Base-by-base conservation (phyloP, 2,888 invertebrate genomes). In the Drosophila testacea region DNA sequence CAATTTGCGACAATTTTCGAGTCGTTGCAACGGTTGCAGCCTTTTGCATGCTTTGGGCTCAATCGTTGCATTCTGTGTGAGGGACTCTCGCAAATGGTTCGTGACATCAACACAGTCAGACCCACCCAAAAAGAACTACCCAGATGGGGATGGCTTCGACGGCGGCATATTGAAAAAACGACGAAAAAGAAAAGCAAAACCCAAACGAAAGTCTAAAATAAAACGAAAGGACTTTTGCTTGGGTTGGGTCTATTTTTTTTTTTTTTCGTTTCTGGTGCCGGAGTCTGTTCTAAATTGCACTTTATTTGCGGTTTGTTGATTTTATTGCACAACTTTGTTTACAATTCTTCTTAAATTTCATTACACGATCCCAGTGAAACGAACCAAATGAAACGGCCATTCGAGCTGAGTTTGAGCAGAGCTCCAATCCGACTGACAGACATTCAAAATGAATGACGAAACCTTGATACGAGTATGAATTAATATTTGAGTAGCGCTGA, bases 381-480 rank as follows among this genome's bases (percentile, higher is more conserved):
- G 65, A 73, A 66, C 62, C 77, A 63, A 73, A 41, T 74, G 59
- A 51, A 73, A 50, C 61, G 41, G 34, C 52, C 36, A 52, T 44
- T 59, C 65, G 46, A 75, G 67, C 47, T 13, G 27, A 11, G n/a
- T 27, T 52, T n/a, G 7, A 46, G 61, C 41, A 9, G 42, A 13
- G 39, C 13, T 38, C 9, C n/a, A 50, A 44, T 28, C 36, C 52
- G 51, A 11, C 9, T 13, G 64, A 46, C 42, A 51, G 50, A 77
- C 71, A 75, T 83, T 73, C 70, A 73, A 77, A 84, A 74, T 80
- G 80, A 87, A 82, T 87, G 73, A 51, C 69, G 76, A 75, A 85
- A 80, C 89, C 89, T 86, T 89, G 89, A 87, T 89, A 88, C 78
- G 82, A 89, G 88, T 89, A 89, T 78, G 82, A 89, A 87, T 86